Base-by-base conservation (phyloP, 2,113 vertebrate species). In the Oncorhynchus clarkii region DNA sequence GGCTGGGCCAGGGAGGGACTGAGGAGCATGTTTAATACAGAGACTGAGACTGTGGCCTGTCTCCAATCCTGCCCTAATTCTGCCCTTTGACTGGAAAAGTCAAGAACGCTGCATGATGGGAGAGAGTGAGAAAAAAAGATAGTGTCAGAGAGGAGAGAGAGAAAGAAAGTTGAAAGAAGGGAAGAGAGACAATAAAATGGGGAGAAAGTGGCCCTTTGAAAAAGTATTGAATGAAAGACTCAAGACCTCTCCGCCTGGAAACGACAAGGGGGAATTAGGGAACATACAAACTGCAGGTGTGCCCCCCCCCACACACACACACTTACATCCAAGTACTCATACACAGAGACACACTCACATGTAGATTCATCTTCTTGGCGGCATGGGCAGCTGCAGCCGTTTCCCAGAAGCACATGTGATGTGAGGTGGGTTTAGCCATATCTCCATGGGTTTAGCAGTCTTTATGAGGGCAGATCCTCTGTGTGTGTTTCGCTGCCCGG, bases 61-160 rank as follows among this genome's bases (percentile, higher is more conserved):
- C 76, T 86, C 78, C 89, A 89, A 90, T 91, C 90, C 81, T 86
- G 84, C 84, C 85, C 88, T 94, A 93, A 94, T 94, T 92, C 89
- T 24, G 81, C 78, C 83, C 80, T 88, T 90, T 93, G 83, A 84
- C 83, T 77, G 72, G 20, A 83, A 66, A 82, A 67, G 77, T 54
- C 51, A 54, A 54, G 84, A 77, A 76, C 67, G 49, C 82, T 81
- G 51, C 51, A 16, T 14, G 5, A 54, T 54, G 45, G 4, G 12
- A 67, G 66, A 67, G 14, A 31, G 66, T 27, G 13, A 67, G 27
- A 67, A 24, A 31, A 45, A 18, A 9, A 31, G 26, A 67, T 3
- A 31, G 16, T 27, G 65, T 18, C 11, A 67, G 66, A 31, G 12
- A 29, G 39, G 65, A 67, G 26, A 67, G 65, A 18, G 16, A 67